Percentiles rank a stretch among this genome's conserved stretches.
Evolutionary conservation across 1,140 invertebrate species (phyloP).

Genomic region (Drosophila varians): DNA sequence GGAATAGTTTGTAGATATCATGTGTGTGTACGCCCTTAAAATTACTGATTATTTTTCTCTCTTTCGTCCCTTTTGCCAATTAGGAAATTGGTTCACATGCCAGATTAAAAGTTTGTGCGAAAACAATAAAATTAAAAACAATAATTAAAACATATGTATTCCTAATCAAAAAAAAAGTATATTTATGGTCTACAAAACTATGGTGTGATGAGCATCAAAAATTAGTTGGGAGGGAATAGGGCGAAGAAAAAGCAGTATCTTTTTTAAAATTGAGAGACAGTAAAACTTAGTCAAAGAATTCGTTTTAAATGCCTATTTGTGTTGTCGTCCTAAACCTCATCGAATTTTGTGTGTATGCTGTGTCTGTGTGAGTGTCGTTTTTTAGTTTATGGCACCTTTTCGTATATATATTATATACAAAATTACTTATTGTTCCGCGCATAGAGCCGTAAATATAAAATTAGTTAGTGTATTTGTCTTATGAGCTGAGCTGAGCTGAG

Average conservation of each 20-base stretch:
- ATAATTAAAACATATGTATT: slow-evolving; percentile 25
- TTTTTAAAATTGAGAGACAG: slow-evolving; percentile 21
- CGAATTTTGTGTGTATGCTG: slow-evolving; percentile 30
- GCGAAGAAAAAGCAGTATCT: slow-evolving; percentile 25
- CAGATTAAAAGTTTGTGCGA: slow-evolving; percentile 29
- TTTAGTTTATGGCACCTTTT: slow-evolving; percentile 56
- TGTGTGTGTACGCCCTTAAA: slow-evolving; percentile 39
- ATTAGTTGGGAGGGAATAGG: slow-evolving; percentile 4
- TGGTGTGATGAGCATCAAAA: slow-evolving; percentile 35
- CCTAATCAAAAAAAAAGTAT: slow-evolving; percentile 16
- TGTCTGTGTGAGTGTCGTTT: slow-evolving; percentile 9
- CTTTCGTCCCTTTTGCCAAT: slow-evolving; percentile 11
- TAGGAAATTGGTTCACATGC: slow-evolving; percentile 26
- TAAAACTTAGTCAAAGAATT: slow-evolving; percentile 18
- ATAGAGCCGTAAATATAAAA: slow-evolving; percentile 43
- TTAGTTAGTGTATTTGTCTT: slow-evolving; percentile 53
- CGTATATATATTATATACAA: slow-evolving; percentile 36
- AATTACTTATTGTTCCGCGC: slow-evolving; percentile 30
- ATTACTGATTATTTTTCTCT: slow-evolving; percentile 40
- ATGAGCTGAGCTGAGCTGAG: slow-evolving; percentile 50
- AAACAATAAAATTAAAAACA: slow-evolving; percentile 40
- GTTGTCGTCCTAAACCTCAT: slow-evolving; percentile 70
- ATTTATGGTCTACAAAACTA: slow-evolving; percentile 6
- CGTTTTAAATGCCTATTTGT: slow-evolving; percentile 71
- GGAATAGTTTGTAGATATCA: slow-evolving; percentile 47